These are phyloP conservation scores for Standfussiana lucernea DNA, from an alignment of 2,888 invertebrate genomes.

Conservation along the genomic window DNA sequence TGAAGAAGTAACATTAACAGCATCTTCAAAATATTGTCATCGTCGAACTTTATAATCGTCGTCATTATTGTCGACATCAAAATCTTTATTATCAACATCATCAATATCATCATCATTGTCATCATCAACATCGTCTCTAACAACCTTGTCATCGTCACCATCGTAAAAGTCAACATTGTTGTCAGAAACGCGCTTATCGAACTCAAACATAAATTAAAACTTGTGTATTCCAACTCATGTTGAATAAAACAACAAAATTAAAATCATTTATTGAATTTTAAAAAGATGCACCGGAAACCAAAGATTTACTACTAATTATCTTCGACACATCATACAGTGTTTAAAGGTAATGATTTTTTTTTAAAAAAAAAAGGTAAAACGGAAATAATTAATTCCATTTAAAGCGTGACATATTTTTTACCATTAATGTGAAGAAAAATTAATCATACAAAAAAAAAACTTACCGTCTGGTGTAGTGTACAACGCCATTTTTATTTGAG, in stretches of 20 bases:
- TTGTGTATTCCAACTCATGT: not conserved
- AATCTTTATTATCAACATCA: too few relatives aligned
- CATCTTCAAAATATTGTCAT: not conserved
- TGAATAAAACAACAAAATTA: too few relatives aligned
- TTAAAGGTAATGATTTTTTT: not conserved
- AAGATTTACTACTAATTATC: not conserved
- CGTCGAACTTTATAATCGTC: too few relatives aligned
- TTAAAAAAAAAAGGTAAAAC: not conserved
- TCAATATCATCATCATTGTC: not conserved
- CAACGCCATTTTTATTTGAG: conserved; percentile 21
- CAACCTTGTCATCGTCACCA: not conserved
- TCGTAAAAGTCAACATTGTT: not conserved
- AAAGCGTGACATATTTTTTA: not conserved
- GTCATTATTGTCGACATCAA: not conserved
- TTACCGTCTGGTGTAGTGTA: conserved; percentile 21
- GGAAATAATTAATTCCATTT: not conserved
- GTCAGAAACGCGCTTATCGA: not conserved
- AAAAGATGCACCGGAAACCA: not conserved
- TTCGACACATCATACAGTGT: not conserved
- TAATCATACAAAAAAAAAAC: not conserved
- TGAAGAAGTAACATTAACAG: not conserved
- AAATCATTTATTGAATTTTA: not conserved
- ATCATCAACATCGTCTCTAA: not conserved
- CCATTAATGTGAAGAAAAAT: not conserved
- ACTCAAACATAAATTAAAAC: not conserved